Base-by-base conservation (phyloP, 2,888 invertebrate species). In the Pollenia angustigena region DNA sequence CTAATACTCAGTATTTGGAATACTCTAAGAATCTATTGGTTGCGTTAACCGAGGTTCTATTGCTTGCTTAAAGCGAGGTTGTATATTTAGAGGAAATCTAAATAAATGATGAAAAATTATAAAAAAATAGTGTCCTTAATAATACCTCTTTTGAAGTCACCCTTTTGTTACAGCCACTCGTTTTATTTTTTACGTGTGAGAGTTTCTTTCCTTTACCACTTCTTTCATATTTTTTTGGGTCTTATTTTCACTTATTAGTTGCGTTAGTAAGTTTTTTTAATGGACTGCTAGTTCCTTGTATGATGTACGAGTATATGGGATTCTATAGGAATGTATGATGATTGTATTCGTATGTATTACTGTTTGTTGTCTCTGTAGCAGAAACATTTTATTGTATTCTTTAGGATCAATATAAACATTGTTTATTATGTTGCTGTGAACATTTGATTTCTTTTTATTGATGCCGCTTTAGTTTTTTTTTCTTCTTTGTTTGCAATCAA, bases 341-440 rank as follows among this genome's bases (percentile, higher is more conserved):
- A 12, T 46, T 79, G 56, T 50, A 66, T 48, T 60, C 44, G 40
- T 56, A 23, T 76, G 62, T 62, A 40, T 56, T 64, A 46, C 40
- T 81, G 66, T 72, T 71, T 79, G 64, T 83, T 75, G 82, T 75
- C 75, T 80, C 79, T 80, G 64, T 76, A 71, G 58, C 44, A 50
- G 64, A 62, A 75, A 79, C 48, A 69, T 64, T 78, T 78, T 66
- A 12, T 69, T 48, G 62, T 64, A 42, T 72, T 78, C 48, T 78
- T 78, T 48, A 82, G 69, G 64, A 85, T 85, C 74, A 79, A 85
- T 82, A 85, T 79, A 75, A 82, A 82, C 50, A 62, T 66, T 78
- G 48, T 80, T 52, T 44, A 60, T 60, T 68, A 50, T 60, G 32
- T 32, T 50, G 42, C 42, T 80, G 46, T 81, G 60, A 78, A 64